Evolutionary conservation across 2,888 invertebrate species (phyloP).

Genomic region (Epinotia demarniana): DNA sequence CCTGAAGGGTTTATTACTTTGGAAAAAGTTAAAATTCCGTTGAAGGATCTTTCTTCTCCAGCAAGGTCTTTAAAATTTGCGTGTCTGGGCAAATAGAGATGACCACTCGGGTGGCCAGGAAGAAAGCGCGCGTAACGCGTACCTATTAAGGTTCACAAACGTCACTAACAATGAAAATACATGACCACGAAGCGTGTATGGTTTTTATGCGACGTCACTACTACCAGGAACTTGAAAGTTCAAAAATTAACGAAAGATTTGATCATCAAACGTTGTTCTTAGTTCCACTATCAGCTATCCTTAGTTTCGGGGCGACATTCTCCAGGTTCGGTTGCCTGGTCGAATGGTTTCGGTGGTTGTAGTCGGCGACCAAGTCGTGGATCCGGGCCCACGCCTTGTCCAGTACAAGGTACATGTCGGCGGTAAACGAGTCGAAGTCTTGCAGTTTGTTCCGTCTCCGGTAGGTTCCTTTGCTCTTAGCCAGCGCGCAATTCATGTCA

Average conservation of each 20-base stretch:
- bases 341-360: constrained; percentile 51
- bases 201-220: not conserved
- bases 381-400: constrained; percentile 59
- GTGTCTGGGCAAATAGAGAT: no score
- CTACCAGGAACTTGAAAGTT: not conserved
- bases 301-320: not conserved
- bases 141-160: not conserved
- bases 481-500: constrained; percentile 85
- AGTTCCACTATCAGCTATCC: not conserved
- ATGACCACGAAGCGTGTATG: not conserved
- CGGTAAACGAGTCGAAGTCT: constrained; percentile 89
- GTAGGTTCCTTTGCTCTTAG: constrained; percentile 89
- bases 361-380: constrained; percentile 55
- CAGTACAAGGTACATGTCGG: constrained; percentile 82
- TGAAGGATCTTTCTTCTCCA: no score
- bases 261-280: not conserved
- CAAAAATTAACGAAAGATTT: not conserved
- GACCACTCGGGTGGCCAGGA: no score
- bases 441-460: constrained; percentile 86
- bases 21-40: not conserved
- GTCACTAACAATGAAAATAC: not conserved
- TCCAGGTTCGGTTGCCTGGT: constrained; percentile 13
- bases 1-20: constrained; percentile 2
- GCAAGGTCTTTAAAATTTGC: no score
- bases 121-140: no score